Base-by-base conservation (phyloP, 1,140 invertebrate species). In the Drosophila parvula region DNA sequence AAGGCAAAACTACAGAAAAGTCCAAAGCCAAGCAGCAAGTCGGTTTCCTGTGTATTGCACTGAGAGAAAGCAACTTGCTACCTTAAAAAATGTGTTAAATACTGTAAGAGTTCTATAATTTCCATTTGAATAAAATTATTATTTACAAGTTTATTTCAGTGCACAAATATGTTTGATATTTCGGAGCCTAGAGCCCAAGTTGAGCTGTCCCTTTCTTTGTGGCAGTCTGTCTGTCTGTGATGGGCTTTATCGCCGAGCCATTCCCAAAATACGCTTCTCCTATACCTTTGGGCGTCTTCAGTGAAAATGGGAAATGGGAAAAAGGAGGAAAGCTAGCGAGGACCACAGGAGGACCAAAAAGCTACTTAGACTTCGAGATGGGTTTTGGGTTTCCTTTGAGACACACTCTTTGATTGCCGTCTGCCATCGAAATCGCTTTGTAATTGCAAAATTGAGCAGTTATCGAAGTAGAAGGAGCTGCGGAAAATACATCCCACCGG, bases 391-490 rank as follows among this genome's bases (percentile, higher is more conserved):
- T 53, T 53, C 65, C 67, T 71, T 71, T 59, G 68, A 56, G 65
- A 71, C 53, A 41, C 48, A 41, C 48, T 59, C 69, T 18, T 27
- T 70, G 51, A 71, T 59, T 71, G 68, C 65, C 51, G 36, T 58
- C 74, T 81, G 73, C 73, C 51, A 73, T 61, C 58, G 57, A 73
- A 81, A 71, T 71, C 67, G 65, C 71, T 71, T 70, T 58, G 47
- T 73, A 73, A 73, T 73, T 73, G 67, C 55, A 43, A 59, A 73
- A 73, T 73, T 73, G 69, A 60, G 45, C 67, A 73, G 27, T 71
- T 71, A 12, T 55, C 32, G 11, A 10, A 30, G 10, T 14, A 40
- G 12, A 22, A 14, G n/a, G 18, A 47, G 44, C 8, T 0, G 14
- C 8, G 47, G 16, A 67, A 30, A 22, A 5, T 18, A 4, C 14